phyloP scores from a whole-genome alignment of 2,113 vertebrate genomes.

The Macquaria ambigua region DNA sequence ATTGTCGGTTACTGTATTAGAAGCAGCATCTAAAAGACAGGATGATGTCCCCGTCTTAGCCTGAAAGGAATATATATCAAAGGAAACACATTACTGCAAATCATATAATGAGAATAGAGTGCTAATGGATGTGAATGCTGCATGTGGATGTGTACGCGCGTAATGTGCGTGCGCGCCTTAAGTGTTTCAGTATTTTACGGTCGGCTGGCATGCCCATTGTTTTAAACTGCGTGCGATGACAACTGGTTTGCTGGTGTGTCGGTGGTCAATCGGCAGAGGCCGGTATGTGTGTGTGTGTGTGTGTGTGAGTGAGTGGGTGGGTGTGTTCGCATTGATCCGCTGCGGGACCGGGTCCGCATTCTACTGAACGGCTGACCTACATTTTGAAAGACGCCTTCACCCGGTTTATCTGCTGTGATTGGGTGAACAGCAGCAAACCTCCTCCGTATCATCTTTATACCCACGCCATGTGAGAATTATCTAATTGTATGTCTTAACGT shows the following conservation, averaged over 20 bases:
- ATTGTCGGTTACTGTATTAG: background rate
- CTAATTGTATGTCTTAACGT: constrained; percentile 25
- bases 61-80: background rate
- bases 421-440: constrained; percentile 58
- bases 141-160: constrained; percentile 9
- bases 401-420: constrained; percentile 59
- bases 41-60: background rate
- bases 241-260: constrained; percentile 41
- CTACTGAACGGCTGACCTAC: constrained; percentile 74
- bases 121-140: constrained; percentile 43
- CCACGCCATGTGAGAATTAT: constrained; percentile 48
- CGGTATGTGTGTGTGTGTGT: constrained; percentile 40
- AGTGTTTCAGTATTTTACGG: constrained; percentile 28
- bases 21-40: background rate
- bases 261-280: constrained; percentile 20
- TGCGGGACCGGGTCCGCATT: constrained; percentile 69
- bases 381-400: constrained; percentile 65
- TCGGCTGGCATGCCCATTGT: constrained; percentile 55
- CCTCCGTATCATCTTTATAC: constrained; percentile 45
- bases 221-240: constrained; percentile 47
- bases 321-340: constrained; percentile 76
- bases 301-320: constrained; percentile 45
- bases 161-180: constrained; percentile 9
- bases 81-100: background rate
- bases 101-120: background rate